Base-by-base conservation (phyloP, 2,797 vertebrate genomes). In the Chiroxiphia lanceolata region DNA sequence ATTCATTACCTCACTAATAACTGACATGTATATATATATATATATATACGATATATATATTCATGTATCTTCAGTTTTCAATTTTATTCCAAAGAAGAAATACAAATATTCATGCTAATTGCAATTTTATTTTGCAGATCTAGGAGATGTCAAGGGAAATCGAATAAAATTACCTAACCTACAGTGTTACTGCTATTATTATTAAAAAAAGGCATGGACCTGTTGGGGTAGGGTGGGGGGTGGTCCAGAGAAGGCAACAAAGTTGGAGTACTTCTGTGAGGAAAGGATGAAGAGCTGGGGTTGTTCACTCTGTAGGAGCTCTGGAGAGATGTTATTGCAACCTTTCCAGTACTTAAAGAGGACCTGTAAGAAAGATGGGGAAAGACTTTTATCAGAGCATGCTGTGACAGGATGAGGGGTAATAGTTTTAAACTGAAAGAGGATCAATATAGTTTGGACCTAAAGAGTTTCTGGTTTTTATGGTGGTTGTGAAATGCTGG, bases 191-290 rank as follows among this genome's bases (percentile, higher is more conserved):
- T 15, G 59, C 17, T 15, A 34, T 47, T 51, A 26, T 40, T 71
- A n/a, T 23, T 38, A 1, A 13, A 15, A 69, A 77, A 64, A 29
- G 23, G 7, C 10, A 2, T n/a, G 20, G 5, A 27, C 10, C 18
- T 21, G 4, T 27, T 0, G 0, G 25, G 29, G 10, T 34, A 14
- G 4, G 10, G 19, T 50, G 31, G 31, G 7, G 20, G 9, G 20
- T 21, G 7, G 3, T 59, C 63, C 8, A 13, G 44, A 71, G n/a
- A 31, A 78, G n/a, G 14, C 7, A 11, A 34, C 15, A 23, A 40
- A 65, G 12, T 13, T 65, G 67, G 29, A 53, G 2, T 10, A 33
- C 2, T 59, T 78, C 25, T 40, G 2, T 20, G n/a, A 53, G 17
- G 21, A 33, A 65, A 72, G 18, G 10, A 18, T 59, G 25, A 65